A percentile compares a stretch with the other conserved stretches of the same genome.
These are phyloP conservation scores for Aurelia coerulea DNA, from an alignment of 30 jellyfish, hydroid and myxozoan genomes.

Conservation along the genomic window DNA sequence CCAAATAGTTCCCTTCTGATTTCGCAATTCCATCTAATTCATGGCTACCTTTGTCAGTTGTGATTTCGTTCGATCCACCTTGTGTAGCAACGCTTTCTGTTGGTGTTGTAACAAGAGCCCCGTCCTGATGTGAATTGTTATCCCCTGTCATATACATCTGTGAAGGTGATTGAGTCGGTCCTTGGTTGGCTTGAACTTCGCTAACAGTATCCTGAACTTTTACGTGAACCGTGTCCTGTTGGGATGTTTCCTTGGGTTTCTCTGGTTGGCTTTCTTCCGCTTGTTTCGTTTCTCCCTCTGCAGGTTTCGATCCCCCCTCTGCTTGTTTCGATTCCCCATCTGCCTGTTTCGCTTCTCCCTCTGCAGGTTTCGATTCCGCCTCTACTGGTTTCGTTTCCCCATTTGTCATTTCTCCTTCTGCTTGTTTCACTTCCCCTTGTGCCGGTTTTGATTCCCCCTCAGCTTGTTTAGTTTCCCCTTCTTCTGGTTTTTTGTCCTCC, in stretches of 20 bases:
- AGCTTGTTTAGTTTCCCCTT: background rate
- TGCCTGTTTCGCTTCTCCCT: background rate
- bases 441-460: too few species aligned
- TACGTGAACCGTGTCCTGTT: background rate
- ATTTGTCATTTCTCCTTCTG: background rate
- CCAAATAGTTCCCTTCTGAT: background rate
- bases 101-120: background rate
- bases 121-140: background rate
- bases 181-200: background rate
- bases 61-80: background rate
- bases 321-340: background rate
- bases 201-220: background rate
- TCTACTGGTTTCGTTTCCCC: background rate
- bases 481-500: background rate
- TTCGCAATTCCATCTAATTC: conserved; percentile 4
- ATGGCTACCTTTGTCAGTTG: background rate
- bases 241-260: background rate
- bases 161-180: background rate
- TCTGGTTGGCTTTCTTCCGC: background rate
- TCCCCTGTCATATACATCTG: background rate
- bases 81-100: conserved; percentile 1
- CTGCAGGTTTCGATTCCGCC: background rate
- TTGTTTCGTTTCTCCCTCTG: background rate
- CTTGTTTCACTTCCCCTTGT: background rate
- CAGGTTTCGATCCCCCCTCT: background rate